A percentile compares a stretch with the other conserved stretches of the same genome.
These are phyloP conservation scores for Lasioglossum oenotherae DNA, from an alignment of 2,888 invertebrate genomes.

Conservation along the genomic window DNA sequence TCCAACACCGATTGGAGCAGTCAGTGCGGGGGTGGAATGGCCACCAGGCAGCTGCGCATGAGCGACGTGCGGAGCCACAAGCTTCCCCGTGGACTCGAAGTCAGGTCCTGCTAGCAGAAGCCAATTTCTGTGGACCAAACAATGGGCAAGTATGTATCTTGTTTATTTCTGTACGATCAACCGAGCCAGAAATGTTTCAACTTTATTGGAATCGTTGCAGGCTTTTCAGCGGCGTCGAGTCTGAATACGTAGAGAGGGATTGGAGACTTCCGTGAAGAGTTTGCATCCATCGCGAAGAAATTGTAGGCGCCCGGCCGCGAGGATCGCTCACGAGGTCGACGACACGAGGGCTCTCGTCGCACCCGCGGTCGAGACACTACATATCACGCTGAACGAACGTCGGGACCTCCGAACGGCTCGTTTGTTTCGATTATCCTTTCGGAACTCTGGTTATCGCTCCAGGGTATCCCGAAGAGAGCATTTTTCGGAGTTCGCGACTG, in stretches of 20 bases:
- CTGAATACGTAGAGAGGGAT: not conserved
- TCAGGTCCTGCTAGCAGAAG: constrained; percentile 78
- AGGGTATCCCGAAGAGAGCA: not conserved
- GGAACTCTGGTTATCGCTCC: not conserved
- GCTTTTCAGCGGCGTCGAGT: not conserved
- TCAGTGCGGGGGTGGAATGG: constrained; percentile 85
- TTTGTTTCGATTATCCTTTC: not conserved
- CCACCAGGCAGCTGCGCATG: constrained; percentile 80
- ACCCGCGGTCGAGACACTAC: constrained; percentile 23
- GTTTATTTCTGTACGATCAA: not conserved
- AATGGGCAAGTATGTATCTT: constrained; percentile 47
- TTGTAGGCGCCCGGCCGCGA: not conserved
- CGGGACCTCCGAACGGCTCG: not conserved
- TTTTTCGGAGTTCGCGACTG: not conserved
- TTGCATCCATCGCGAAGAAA: not conserved
- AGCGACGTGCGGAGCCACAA: constrained; percentile 78
- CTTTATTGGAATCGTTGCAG: not conserved
- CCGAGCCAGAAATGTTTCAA: not conserved
- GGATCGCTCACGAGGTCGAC: not conserved
- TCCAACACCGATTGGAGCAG: constrained; percentile 96
- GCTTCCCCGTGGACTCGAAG: constrained; percentile 78
- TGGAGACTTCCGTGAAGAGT: not conserved
- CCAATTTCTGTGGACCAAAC: constrained; percentile 38
- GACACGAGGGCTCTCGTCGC: not conserved
- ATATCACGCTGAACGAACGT: constrained; percentile 38